Evolutionary conservation across 2,113 vertebrate species (phyloP).

Genomic region (Daubentonia madagascariensis): DNA sequence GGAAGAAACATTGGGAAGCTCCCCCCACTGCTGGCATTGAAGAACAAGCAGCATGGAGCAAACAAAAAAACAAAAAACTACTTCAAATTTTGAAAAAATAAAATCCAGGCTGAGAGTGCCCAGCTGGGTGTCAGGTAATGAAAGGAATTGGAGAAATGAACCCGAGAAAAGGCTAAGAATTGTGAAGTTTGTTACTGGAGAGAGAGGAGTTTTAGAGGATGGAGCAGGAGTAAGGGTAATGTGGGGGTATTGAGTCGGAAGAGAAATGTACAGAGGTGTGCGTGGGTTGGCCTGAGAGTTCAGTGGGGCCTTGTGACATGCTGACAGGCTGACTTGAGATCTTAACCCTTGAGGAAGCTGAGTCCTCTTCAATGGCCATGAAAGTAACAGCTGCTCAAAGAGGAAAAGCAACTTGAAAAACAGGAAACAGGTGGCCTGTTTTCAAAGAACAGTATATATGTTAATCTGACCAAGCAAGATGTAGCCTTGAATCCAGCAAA

Average conservation of each 20-base stretch:
- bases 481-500: background rate
- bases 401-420: conserved; percentile 53
- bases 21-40: background rate
- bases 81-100: background rate
- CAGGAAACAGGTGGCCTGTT: conserved; percentile 62
- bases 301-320: too few species aligned
- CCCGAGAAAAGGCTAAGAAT: background rate
- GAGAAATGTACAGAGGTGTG: background rate
- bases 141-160: background rate
- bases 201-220: background rate
- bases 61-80: background rate
- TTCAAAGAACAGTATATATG: background rate
- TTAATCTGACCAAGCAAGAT: background rate
- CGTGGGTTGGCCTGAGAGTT: background rate
- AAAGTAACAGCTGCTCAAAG: conserved; percentile 43
- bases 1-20: background rate
- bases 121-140: background rate
- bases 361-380: background rate
- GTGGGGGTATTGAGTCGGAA: background rate
- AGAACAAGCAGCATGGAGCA: background rate
- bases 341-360: background rate
- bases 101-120: background rate
- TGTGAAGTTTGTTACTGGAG: background rate
- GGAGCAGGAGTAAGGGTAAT: background rate
- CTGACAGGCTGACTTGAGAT: background rate